phyloP scores from a whole-genome alignment of 2,113 vertebrate genomes.

The Bujurquina vittata region DNA sequence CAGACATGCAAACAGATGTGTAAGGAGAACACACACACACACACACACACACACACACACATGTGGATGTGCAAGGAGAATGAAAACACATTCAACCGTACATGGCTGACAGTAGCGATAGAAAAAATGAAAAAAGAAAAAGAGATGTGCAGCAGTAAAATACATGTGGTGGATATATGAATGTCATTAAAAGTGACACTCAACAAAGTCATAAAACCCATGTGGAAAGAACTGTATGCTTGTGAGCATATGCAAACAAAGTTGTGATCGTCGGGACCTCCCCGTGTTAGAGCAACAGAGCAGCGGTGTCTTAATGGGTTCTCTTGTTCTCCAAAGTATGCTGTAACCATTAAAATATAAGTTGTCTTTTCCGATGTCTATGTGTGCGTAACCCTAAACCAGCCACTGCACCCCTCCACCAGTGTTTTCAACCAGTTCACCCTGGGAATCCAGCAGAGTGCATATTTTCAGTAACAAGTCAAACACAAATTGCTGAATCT shows the following conservation, averaged over 20 bases:
- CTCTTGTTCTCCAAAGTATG: slow-evolving; percentile 83
- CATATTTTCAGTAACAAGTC: slow-evolving; percentile 37
- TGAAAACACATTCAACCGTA: slow-evolving; percentile 2
- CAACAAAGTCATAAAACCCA: slow-evolving; percentile 53
- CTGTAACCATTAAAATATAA: slow-evolving; percentile 82
- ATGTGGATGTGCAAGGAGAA: neutral
- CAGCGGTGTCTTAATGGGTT: slow-evolving; percentile 78
- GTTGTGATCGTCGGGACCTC: slow-evolving; percentile 60
- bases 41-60: neutral
- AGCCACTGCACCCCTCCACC: slow-evolving; percentile 79
- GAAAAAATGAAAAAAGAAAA: neutral
- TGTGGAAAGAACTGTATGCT: slow-evolving; percentile 59
- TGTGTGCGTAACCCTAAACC: slow-evolving; percentile 83
- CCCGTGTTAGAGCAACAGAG: slow-evolving; percentile 66
- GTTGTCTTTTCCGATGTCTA: slow-evolving; percentile 30
- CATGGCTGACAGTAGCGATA: neutral
- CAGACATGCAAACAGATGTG: slow-evolving; percentile 38
- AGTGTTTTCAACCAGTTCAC: slow-evolving; percentile 87
- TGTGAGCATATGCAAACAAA: slow-evolving; percentile 53
- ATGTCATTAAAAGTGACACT: slow-evolving; percentile 56
- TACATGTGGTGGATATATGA: slow-evolving; percentile 42
- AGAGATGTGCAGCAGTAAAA: slow-evolving; percentile 40
- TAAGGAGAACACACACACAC: neutral
- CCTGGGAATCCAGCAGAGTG: slow-evolving; percentile 78
- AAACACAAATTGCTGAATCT: slow-evolving; percentile 11